Conservation (phyloP, 2,797 vertebrate species). For the Chelonia mydas region DNA sequence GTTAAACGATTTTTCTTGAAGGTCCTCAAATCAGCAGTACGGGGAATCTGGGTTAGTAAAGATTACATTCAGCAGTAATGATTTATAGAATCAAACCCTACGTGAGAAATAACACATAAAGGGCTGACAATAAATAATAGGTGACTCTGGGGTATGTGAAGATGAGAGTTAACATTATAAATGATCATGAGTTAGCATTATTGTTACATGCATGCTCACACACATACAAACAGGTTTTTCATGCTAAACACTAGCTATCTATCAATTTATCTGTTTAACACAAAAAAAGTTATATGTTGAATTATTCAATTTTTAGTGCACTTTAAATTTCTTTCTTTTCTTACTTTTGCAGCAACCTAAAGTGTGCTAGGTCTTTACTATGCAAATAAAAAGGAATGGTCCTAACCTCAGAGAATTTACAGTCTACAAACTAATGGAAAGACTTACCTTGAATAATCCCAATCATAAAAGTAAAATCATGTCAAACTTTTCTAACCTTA, state of each 20-base stretch:
- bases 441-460: background rate
- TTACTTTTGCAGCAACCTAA: background rate
- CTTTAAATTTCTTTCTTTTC: background rate
- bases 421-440: background rate
- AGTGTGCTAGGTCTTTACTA: background rate
- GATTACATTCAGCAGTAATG: too few species aligned
- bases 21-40: background rate
- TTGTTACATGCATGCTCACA: background rate
- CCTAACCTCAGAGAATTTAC: background rate
- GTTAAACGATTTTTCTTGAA: background rate
- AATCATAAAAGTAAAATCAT: background rate
- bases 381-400: background rate
- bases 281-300: background rate
- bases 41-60: background rate
- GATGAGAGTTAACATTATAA: background rate
- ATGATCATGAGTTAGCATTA: background rate
- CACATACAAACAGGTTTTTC: fast-evolving
- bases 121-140: background rate
- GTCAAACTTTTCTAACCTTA: background rate
- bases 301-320: background rate
- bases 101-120: background rate
- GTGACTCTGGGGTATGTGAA: background rate
- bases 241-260: too few species aligned
- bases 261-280: background rate
- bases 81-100: background rate